Evolutionary conservation across 2,797 vertebrate species (phyloP).

Genomic region (Bryconaethiops microstoma): DNA sequence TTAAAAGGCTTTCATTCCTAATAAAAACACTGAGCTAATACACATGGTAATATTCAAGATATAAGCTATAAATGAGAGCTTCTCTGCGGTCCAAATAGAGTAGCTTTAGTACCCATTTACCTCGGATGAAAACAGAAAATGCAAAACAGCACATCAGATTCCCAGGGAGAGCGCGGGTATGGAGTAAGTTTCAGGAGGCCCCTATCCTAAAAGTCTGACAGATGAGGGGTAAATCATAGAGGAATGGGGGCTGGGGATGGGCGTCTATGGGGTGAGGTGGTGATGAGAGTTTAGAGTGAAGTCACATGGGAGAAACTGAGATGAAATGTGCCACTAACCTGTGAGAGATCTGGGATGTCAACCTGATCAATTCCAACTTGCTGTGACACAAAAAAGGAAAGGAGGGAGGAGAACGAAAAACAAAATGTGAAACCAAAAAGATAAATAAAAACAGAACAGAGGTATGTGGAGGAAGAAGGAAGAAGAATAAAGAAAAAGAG

Average conservation of each 20-base stretch:
- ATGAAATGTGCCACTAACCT: conserved; percentile 91
- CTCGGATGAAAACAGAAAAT: conserved; percentile 63
- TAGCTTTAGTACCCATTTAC: conserved; percentile 61
- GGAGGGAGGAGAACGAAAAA: conserved; percentile 72
- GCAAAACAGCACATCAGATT: conserved; percentile 64
- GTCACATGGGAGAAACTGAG: conserved; percentile 75
- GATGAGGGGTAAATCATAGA: conserved; percentile 59
- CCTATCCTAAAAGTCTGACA: conserved; percentile 67
- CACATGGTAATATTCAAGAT: conserved; percentile 53
- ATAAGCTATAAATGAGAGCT: conserved; percentile 54
- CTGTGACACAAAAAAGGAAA: conserved; percentile 88
- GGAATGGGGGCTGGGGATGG: conserved; percentile 58
- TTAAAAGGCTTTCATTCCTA: conserved; percentile 52
- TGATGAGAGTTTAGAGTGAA: conserved; percentile 75
- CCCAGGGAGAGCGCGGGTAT: conserved; percentile 61
- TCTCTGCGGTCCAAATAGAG: conserved; percentile 56
- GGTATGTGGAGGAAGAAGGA: conserved; percentile 75
- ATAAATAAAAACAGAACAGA: conserved; percentile 58
- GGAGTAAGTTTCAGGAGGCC: conserved; percentile 63
- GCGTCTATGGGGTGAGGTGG: conserved; percentile 63
- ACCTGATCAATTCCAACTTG: conserved; percentile 97
- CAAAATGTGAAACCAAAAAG: conserved; percentile 62
- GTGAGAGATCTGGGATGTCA: conserved; percentile 95
- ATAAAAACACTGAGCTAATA: conserved; percentile 52
- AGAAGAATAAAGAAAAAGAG: conserved; percentile 84